Percentiles rank a stretch among this genome's conserved stretches.
Conservation (phyloP, 2,797 vertebrate genomes). For the Acomys russatus region DNA sequence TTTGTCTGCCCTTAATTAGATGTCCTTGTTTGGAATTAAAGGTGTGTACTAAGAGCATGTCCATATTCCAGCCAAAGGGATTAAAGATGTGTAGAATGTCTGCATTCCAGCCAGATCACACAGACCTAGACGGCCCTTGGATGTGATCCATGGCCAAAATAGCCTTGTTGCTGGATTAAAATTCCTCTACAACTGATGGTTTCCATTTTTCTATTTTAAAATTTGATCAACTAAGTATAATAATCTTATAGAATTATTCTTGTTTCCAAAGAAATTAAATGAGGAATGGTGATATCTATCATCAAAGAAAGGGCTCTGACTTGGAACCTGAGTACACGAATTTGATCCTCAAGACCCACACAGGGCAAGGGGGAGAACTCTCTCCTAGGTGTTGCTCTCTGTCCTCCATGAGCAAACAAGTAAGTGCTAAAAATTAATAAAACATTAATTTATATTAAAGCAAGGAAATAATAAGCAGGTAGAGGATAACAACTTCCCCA, state of each 20-base stretch:
- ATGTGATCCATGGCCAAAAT: too few species aligned
- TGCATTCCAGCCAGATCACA: too few species aligned
- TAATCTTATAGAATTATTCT: constrained; percentile 45
- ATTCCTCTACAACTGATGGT: neutral
- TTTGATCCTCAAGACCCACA: neutral
- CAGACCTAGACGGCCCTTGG: too few species aligned
- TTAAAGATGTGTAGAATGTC: too few species aligned
- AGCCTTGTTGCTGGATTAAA: too few species aligned
- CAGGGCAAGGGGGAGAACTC: rapidly evolving
- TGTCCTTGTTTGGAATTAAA: too few species aligned
- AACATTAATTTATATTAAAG: constrained; percentile 42
- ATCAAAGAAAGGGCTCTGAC: neutral
- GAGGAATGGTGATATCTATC: neutral
- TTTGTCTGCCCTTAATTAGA: too few species aligned
- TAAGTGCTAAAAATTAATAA: neutral
- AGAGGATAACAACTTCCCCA: neutral
- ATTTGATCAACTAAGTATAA: neutral
- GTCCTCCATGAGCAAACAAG: neutral
- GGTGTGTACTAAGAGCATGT: too few species aligned
- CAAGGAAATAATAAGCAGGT: neutral
- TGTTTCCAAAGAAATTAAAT: constrained; percentile 39
- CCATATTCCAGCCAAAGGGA: too few species aligned
- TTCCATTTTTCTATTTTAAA: constrained; percentile 29
- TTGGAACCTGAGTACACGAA: neutral
- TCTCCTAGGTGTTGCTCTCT: neutral